Conservation (phyloP, 1,140 invertebrate genomes). For the Polypedilum vanderplanki region DNA sequence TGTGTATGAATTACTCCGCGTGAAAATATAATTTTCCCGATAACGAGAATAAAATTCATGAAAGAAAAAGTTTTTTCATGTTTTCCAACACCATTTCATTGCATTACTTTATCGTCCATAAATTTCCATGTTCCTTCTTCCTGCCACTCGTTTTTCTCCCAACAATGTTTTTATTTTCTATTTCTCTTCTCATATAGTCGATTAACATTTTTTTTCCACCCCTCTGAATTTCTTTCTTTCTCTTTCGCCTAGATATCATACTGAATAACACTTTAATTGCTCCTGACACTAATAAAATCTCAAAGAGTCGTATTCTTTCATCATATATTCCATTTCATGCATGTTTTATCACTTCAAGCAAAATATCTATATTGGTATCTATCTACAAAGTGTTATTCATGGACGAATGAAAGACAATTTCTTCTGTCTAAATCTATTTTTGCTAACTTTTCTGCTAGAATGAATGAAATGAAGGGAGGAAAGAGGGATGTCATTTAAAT, state of each 20-base stretch:
- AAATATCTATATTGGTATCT: no score
- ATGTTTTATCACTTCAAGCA: background rate
- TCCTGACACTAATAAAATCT: conserved; percentile 13
- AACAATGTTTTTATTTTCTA: background rate
- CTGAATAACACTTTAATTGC: background rate
- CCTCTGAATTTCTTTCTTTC: conserved; percentile 15
- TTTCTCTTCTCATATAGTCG: conserved; percentile 6
- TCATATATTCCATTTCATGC: conserved; percentile 13
- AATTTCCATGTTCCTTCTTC: background rate
- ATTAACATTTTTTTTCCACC: conserved; percentile 10
- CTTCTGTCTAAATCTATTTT: background rate
- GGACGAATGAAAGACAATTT: no score
- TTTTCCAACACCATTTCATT: conserved; percentile 4
- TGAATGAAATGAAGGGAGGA: background rate
- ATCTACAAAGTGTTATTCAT: no score
- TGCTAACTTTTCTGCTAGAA: background rate
- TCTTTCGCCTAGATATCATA: background rate
- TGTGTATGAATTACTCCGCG: background rate
- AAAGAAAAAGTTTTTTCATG: background rate
- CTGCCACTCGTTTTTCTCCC: background rate
- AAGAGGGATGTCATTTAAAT: conserved; percentile 12
- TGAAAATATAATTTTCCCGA: conserved; percentile 14
- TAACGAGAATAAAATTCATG: conserved; percentile 19
- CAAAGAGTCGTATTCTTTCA: background rate
- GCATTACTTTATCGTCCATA: conserved; percentile 15